Evolutionary conservation across 2,113 vertebrate genomes (phyloP), one percentile per base, ranked within the genome.

Genomic region (Craseonycteris thonglongyai): DNA sequence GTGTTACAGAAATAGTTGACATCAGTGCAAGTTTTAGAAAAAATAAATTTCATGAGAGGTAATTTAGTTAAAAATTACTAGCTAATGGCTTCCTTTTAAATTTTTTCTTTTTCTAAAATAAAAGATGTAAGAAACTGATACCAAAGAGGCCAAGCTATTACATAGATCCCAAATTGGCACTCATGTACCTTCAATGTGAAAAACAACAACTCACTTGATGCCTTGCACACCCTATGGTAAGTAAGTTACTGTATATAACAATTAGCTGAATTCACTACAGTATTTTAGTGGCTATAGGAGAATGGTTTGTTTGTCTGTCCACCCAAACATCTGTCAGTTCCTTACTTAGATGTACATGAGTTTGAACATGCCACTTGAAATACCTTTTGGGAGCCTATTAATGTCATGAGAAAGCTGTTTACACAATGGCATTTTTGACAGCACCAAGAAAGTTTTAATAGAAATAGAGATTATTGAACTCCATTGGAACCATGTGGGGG

Each of bases 381-480:
- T 91, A n/a, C 47, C 78, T 93, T 90, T 72, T 2, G 56, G 65
- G 72, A 90, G 7, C 45, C 80, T 78, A 30, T 92, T 85, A 45
- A 51, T 63, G 45, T 13, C 61, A 58, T 49, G 40, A 47, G 78
- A 80, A 89, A 59, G 40, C 45, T 92, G 1, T 91, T 82, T 78
- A 21, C 15, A 56, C 66, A 84, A 16, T 54, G 93, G 84, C 89
- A 90, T 84, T 88, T 82, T 66, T 88, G n/a, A 96, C 8, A 47
- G 51, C 87, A 49, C 54, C 72, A 82, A 15, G 47, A 68, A 84
- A 63, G 38, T 93, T 95, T 90, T 86, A 86, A 82, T 74, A 91
- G 61, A 92, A 80, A 81, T 95, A 68, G 72, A 72, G 81, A 84
- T 93, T 85, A 91, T 94, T 94, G 93, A 96, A 82, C 51, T 90